Conservation (phyloP, 2,797 vertebrate genomes). For the Gadopsis marmoratus region DNA sequence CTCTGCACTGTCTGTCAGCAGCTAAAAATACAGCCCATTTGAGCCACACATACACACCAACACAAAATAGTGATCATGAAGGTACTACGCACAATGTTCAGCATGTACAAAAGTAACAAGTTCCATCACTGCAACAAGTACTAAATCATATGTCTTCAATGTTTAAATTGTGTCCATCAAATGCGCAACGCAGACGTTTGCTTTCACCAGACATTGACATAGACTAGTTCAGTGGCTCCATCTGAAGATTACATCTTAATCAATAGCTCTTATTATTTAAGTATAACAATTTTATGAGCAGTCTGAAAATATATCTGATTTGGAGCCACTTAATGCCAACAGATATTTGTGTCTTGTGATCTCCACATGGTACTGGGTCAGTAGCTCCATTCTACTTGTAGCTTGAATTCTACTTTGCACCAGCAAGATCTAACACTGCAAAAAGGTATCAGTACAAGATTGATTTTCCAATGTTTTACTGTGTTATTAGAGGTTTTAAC, state of each 20-base stretch:
- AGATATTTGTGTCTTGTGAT: constrained; percentile 1
- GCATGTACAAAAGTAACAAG: constrained; percentile 23
- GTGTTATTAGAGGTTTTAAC: background rate
- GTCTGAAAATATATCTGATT: background rate
- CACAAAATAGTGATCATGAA: constrained; percentile 32
- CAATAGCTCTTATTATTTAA: constrained; percentile 6
- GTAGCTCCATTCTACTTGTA: background rate
- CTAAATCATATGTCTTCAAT: constrained; percentile 22
- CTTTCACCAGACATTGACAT: background rate
- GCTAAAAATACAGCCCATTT: constrained; percentile 79
- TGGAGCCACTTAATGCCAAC: background rate
- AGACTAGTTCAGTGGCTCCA: background rate
- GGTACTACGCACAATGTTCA: constrained; percentile 29
- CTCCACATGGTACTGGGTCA: background rate
- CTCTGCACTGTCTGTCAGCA: constrained; percentile 77
- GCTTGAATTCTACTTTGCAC: background rate
- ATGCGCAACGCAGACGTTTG: background rate
- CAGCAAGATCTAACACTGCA: background rate
- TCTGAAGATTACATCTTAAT: constrained; percentile 8
- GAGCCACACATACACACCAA: constrained; percentile 31
- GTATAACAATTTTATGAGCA: background rate
- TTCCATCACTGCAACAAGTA: constrained; percentile 4
- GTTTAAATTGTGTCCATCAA: background rate
- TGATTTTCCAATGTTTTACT: background rate
- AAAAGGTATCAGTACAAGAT: background rate